Conservation (phyloP, 2,113 vertebrate species). For the Thryonomys swinderianus region DNA sequence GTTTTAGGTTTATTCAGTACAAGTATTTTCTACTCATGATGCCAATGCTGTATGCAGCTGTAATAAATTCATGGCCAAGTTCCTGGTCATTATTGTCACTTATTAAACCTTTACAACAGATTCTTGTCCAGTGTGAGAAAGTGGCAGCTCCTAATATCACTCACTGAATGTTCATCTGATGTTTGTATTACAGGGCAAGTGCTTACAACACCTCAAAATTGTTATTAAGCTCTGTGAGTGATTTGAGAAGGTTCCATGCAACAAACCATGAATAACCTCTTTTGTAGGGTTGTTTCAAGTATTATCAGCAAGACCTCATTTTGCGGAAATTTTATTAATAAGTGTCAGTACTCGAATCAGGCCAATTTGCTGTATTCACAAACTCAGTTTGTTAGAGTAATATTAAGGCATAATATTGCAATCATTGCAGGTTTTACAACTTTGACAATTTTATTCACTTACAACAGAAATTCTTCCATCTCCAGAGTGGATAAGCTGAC, state of each 20-base stretch:
- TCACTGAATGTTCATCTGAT: neutral
- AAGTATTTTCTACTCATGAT: constrained; percentile 1
- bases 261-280: neutral
- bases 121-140: neutral
- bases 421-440: too few species aligned
- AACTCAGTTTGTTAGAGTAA: neutral
- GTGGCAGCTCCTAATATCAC: neutral
- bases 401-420: neutral
- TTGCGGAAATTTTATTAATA: constrained; percentile 27
- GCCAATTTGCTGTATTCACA: neutral
- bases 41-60: neutral
- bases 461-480: neutral
- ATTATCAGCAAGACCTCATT: neutral
- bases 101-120: neutral
- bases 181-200: neutral
- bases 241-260: neutral
- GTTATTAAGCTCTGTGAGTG: neutral
- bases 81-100: neutral
- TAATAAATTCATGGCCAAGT: neutral
- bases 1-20: neutral
- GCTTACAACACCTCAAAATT: neutral
- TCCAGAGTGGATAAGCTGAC: neutral
- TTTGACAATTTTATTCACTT: neutral
- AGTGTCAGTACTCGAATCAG: neutral
- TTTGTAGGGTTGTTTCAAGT: neutral